Percentiles rank a stretch among this genome's conserved stretches.
Conservation (phyloP, 2,797 vertebrate species). For the Xerus rutilus region DNA sequence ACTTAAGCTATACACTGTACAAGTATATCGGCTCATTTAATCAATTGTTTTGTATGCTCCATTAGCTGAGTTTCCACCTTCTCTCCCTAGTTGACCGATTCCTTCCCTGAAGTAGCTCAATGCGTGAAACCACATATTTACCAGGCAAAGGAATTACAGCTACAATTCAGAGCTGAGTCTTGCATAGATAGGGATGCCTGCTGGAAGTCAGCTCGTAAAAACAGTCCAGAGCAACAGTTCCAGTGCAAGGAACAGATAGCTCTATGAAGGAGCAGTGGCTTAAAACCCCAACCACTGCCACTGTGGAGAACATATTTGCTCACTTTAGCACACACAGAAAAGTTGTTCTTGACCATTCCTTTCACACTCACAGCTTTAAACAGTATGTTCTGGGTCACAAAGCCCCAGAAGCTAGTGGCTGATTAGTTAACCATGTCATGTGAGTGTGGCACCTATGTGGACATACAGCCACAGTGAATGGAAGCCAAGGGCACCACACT, state of each 20-base stretch:
- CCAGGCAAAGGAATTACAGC: conserved; percentile 12
- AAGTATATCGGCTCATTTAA: neutral
- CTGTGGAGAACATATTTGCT: neutral
- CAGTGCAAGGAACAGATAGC: neutral
- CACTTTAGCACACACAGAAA: conserved; percentile 1
- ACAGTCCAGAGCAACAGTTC: neutral
- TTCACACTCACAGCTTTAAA: neutral
- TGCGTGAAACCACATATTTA: neutral
- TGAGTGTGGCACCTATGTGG: neutral
- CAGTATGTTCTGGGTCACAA: neutral
- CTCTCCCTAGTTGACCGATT: conserved; percentile 10
- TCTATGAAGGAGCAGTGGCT: neutral
- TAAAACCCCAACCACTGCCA: neutral
- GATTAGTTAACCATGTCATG: neutral
- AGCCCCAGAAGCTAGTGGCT: neutral
- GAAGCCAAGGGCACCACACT: neutral
- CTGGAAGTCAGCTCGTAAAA: neutral
- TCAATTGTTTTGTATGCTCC: neutral
- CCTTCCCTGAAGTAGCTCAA: neutral
- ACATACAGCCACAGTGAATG: neutral
- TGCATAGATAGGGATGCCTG: neutral
- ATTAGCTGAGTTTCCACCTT: neutral
- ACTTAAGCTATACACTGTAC: neutral
- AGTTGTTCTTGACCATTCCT: neutral
- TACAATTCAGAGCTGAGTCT: neutral